Evolutionary conservation across 2,888 invertebrate species (phyloP).

Genomic region (Balanococcus diminutus): DNA sequence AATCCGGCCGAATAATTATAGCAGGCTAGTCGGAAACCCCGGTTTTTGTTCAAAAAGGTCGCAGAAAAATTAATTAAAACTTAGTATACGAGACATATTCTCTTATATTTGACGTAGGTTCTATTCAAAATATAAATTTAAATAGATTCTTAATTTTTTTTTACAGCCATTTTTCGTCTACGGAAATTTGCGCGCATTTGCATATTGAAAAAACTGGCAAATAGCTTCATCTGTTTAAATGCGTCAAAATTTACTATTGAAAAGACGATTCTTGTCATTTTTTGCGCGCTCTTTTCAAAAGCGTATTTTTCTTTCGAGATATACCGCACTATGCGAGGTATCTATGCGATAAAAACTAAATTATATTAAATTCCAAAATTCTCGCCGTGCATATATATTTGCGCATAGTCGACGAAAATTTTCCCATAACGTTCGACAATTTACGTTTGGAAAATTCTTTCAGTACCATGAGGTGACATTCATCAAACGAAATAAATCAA

Average conservation of each 20-base stretch:
- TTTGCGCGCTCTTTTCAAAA: not conserved
- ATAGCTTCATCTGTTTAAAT: not conserved
- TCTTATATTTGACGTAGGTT: not conserved
- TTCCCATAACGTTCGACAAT: not conserved
- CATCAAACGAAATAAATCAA: constrained; percentile 15
- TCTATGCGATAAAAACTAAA: not conserved
- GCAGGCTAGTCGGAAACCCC: not conserved
- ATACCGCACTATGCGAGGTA: not conserved
- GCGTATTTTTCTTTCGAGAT: not conserved
- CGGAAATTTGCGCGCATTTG: not conserved
- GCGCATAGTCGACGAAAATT: not conserved
- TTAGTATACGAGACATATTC: constrained; percentile 35
- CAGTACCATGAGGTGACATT: not conserved
- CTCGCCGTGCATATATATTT: not conserved
- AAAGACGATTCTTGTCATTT: not conserved
- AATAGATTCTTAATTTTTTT: not conserved
- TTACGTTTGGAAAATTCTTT: not conserved
- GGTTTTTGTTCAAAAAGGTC: not conserved
- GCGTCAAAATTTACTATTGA: not conserved
- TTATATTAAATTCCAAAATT: constrained; percentile 26
- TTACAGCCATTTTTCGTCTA: not conserved
- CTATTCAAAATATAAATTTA: constrained; percentile 25
- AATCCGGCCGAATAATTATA: not conserved
- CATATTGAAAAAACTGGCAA: not conserved
- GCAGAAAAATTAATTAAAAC: constrained; percentile 34